These are phyloP conservation scores for Eucera pruinosa DNA, from an alignment of 2,888 invertebrate species.

Conservation along the genomic window DNA sequence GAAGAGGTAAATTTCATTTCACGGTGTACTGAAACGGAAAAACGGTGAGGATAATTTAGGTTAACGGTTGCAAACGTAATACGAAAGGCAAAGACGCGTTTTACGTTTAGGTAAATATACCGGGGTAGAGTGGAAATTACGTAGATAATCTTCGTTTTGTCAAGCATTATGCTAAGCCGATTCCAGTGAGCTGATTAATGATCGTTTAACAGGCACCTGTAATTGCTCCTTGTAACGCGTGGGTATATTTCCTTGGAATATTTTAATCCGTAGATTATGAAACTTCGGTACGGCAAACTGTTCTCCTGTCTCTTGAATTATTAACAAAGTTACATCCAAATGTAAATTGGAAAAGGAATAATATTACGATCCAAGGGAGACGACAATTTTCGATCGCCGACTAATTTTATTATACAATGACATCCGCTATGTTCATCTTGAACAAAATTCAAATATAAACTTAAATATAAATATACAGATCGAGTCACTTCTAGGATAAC, in stretches of 20 bases:
- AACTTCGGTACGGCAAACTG: neutral
- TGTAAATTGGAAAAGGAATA: no score
- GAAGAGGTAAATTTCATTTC: neutral
- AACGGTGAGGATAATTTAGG: neutral
- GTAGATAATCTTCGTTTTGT: conserved; percentile 27
- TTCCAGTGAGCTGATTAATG: conserved; percentile 21
- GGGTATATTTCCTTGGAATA: neutral
- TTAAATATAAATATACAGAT: no score
- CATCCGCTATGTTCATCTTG: no score
- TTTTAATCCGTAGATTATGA: conserved; percentile 7
- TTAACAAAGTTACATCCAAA: neutral
- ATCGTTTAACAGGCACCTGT: conserved; percentile 3
- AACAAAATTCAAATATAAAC: no score
- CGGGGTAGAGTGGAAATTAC: conserved; percentile 4
- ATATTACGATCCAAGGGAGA: no score
- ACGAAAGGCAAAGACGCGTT: neutral
- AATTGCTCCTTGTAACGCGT: conserved; percentile 5
- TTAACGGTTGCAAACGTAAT: neutral
- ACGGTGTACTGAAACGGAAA: neutral
- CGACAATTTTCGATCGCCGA: neutral
- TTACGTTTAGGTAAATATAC: conserved; percentile 4
- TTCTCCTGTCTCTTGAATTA: neutral
- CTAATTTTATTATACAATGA: no score
- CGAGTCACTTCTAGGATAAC: no score
- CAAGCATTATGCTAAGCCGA: conserved; percentile 26